Conservation (phyloP, 2,113 vertebrate genomes). For the Hypanus sabinus region DNA sequence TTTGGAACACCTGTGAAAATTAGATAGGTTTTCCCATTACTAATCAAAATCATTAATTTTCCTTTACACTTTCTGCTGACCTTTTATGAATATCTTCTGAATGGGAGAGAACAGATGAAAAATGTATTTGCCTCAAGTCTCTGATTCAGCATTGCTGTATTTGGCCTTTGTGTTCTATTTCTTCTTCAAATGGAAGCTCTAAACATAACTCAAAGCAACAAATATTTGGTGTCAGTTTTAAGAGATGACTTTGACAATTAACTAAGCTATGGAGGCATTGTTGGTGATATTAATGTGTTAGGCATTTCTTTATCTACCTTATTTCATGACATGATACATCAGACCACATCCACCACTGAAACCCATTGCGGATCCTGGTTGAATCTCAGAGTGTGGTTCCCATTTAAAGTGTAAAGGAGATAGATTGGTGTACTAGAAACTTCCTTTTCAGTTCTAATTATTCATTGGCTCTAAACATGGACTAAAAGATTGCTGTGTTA, state of each 20-base stretch:
- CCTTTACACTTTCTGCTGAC: neutral
- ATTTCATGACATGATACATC: neutral
- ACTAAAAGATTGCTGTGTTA: neutral
- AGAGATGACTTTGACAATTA: neutral
- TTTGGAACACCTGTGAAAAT: neutral
- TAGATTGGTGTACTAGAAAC: neutral
- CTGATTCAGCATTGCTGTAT: neutral
- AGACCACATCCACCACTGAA: neutral
- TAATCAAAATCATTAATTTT: neutral
- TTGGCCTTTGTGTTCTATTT: neutral
- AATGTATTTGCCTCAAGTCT: neutral
- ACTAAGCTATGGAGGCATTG: neutral
- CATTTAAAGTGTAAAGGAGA: neutral
- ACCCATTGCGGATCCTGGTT: neutral
- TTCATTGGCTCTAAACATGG: neutral
- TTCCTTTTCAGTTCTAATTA: neutral
- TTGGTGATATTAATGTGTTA: neutral
- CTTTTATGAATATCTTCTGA: neutral
- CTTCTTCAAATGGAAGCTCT: neutral
- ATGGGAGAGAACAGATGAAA: neutral
- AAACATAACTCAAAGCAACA: neutral
- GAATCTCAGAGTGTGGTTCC: neutral
- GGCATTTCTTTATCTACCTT: neutral
- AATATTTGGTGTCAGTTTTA: neutral
- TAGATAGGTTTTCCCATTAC: neutral